Percentiles rank a stretch among this genome's conserved stretches.
Evolutionary conservation across 2,113 vertebrate species (phyloP).

Genomic region (Terrapene triunguis): DNA sequence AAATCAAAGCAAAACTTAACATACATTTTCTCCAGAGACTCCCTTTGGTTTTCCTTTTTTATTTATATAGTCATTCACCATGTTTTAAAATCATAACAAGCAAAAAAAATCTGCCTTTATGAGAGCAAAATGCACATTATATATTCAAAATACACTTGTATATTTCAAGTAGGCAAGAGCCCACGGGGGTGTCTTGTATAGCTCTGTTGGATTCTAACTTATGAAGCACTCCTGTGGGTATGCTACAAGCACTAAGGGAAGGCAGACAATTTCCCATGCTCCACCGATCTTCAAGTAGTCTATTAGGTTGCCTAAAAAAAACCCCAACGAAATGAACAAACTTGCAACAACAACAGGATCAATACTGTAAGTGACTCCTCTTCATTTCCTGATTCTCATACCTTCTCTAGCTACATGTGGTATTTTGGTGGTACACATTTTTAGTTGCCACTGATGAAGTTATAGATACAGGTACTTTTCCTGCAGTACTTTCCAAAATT

Average conservation of each 20-base stretch:
- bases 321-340: neutral
- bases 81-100: neutral
- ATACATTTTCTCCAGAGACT: neutral
- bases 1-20: neutral
- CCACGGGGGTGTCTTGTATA: neutral
- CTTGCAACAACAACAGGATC: neutral
- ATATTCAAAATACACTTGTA: neutral
- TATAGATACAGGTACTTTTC: neutral
- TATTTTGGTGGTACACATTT: neutral
- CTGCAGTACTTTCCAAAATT: neutral
- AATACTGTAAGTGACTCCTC: neutral
- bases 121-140: neutral
- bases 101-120: neutral
- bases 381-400: neutral
- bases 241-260: neutral
- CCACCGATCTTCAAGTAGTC: neutral
- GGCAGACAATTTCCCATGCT: neutral
- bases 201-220: neutral
- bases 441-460: neutral
- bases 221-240: neutral
- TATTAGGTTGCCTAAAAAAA: neutral
- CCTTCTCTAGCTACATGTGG: neutral
- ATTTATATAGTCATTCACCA: neutral
- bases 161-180: neutral
- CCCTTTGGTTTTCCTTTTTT: fast-evolving